These are phyloP conservation scores for Phaethornis superciliosus DNA, from an alignment of 2,113 vertebrate species.

Conservation along the genomic window DNA sequence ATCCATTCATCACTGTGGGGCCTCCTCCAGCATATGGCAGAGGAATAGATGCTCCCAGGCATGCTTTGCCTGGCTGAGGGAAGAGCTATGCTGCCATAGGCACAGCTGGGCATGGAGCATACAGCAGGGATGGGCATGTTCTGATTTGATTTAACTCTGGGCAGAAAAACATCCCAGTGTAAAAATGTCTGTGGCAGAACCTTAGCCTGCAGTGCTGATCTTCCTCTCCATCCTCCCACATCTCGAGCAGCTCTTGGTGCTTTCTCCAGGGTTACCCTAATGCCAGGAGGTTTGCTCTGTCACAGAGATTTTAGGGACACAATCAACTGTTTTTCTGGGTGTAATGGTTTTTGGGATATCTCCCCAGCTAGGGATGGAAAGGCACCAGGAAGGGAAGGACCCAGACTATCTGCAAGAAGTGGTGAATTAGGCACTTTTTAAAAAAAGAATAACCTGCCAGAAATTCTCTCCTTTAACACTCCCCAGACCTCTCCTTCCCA, in stretches of 20 bases:
- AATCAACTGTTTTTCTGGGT: neutral
- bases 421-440: neutral
- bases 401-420: neutral
- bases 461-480: neutral
- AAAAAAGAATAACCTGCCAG: neutral
- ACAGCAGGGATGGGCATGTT: neutral
- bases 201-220: neutral
- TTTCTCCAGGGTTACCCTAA: neutral
- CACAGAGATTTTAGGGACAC: neutral
- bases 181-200: constrained; percentile 17
- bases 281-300: neutral
- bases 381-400: neutral
- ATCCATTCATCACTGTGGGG: neutral
- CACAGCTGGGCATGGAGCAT: constrained; percentile 13
- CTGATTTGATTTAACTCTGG: neutral
- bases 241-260: neutral
- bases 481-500: neutral
- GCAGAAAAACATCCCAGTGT: neutral
- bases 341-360: neutral
- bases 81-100: neutral
- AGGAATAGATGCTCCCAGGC: neutral
- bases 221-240: neutral
- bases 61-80: neutral
- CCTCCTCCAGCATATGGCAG: neutral
- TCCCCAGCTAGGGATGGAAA: neutral